Evolutionary conservation across 2,113 vertebrate genomes (phyloP), one percentile per base, ranked within the genome.

Genomic region (Dromas ardeola): DNA sequence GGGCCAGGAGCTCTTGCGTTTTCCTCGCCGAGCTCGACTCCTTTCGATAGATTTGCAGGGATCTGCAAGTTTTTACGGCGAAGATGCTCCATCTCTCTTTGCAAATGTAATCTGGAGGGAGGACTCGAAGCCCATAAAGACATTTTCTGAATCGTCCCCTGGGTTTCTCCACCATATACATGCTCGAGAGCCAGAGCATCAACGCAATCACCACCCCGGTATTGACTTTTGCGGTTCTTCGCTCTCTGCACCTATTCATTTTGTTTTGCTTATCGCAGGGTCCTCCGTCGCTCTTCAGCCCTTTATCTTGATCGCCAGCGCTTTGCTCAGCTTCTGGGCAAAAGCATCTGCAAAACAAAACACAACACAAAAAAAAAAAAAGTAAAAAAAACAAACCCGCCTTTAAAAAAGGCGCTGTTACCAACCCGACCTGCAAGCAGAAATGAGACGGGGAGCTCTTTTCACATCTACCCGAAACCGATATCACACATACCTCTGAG

Each of bases 301-400:
- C 47, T 91, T 96, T 93, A 95, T 95, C 95, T 96, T 79, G 77
- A 94, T 95, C 15, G 12, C 13, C 2, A 72, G 56, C 6, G 4
- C 66, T 86, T 86, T 22, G 23, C 83, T 88, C 27, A 3, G 65
- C 47, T 86, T 50, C 80, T 47, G 72, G 84, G 84, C 59, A 56
- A 55, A 55, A 71, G 32, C 45, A 52, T 52, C 87, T 62, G 72
- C 90, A 78, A 53, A 91, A 61, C 77, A 82, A 81, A 84, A 18
- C 32, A 62, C 88, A 90, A 36, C 30, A 81, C 10, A 18, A 55
- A 55, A n/a, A 52, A 30, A 15, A 19, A 8, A 3, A 13, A 38
- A 42, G 63, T 29, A 27, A 7, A 15, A 18, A 17, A 50, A 34
- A 5, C 61, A 32, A 58, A 30, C 34, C 8, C 53, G 73, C 47